Conservation (phyloP, 2,888 invertebrate species). For the Aporophyla nigra region DNA sequence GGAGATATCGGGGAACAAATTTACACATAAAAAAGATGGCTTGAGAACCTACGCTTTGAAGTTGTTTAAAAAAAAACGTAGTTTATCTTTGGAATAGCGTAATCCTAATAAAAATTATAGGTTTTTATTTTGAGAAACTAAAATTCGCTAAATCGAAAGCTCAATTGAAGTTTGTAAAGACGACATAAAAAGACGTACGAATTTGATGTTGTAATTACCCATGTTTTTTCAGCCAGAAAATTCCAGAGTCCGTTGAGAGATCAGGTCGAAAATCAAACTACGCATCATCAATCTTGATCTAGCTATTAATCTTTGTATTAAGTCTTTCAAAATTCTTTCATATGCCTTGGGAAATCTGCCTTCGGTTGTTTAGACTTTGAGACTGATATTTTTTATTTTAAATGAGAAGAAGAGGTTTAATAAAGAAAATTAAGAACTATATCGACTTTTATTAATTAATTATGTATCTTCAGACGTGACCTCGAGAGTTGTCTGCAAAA, state of each 20-base stretch:
- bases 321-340: slow-evolving; percentile 49
- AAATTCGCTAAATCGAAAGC: slow-evolving; percentile 20
- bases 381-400: slow-evolving; percentile 15
- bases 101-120: neutral
- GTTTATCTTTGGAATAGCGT: neutral
- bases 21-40: too few relatives aligned
- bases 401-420: slow-evolving; percentile 1
- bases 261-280: slow-evolving; percentile 47
- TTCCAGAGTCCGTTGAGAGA: slow-evolving; percentile 48
- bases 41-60: too few relatives aligned
- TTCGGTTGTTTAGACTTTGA: slow-evolving; percentile 25
- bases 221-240: slow-evolving; percentile 42
- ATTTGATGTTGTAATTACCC: slow-evolving; percentile 45
- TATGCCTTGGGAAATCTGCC: slow-evolving; percentile 53
- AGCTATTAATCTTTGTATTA: slow-evolving; percentile 50
- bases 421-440: neutral
- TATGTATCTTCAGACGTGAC: too few relatives aligned
- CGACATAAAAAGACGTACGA: neutral
- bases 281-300: slow-evolving; percentile 57
- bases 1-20: too few relatives aligned
- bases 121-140: slow-evolving; percentile 13
- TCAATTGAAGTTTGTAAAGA: slow-evolving; percentile 21
- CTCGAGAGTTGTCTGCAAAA: neutral
- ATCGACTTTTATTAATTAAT: neutral
- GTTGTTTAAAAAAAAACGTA: neutral